Evolutionary conservation across 2,113 vertebrate genomes (phyloP).

Genomic region (Oenanthe melanoleuca): DNA sequence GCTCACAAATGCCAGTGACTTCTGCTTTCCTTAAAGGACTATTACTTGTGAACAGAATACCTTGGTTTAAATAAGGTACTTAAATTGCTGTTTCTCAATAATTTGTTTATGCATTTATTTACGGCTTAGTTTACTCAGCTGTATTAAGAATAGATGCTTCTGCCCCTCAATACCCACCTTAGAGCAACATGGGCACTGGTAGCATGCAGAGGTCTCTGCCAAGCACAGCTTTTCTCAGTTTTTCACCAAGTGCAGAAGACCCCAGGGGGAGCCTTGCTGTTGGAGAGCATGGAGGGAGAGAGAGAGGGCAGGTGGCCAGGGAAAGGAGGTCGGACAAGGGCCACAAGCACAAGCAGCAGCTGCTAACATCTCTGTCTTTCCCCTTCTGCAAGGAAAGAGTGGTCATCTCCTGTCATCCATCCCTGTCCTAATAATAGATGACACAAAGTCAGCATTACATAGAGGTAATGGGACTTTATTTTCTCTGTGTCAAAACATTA

Average conservation of each 20-base stretch:
- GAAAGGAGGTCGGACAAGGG: background rate
- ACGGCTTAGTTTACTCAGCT: background rate
- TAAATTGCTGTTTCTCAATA: background rate
- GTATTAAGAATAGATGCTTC: background rate
- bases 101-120: background rate
- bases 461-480: background rate
- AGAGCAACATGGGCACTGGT: fast-evolving
- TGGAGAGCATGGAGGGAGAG: background rate
- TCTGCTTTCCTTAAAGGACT: background rate
- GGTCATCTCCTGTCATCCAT: background rate
- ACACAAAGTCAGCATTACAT: background rate
- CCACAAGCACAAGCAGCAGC: background rate
- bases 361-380: background rate
- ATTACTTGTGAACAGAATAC: background rate
- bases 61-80: background rate
- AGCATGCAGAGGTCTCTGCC: fast-evolving
- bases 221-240: background rate
- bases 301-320: background rate
- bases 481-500: background rate
- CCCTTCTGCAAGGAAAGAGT: background rate
- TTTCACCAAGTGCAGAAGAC: background rate
- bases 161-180: background rate
- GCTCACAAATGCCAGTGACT: background rate
- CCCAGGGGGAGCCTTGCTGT: background rate
- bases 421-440: background rate